Evolutionary conservation across 2,797 vertebrate species (phyloP).

Genomic region (Protosalanx chinensis): DNA sequence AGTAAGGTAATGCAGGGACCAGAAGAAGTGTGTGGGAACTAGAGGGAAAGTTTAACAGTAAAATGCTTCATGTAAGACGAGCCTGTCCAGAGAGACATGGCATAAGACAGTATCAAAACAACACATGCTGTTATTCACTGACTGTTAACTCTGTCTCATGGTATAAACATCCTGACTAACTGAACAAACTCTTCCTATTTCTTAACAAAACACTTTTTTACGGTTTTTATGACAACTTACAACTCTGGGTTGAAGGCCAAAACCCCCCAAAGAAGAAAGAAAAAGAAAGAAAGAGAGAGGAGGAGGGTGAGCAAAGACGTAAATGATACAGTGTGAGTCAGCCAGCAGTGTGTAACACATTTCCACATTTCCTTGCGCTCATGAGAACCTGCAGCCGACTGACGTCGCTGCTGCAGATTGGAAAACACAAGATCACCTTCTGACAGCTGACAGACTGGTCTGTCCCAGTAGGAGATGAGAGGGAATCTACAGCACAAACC

Average conservation of each 20-base stretch:
- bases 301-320: not conserved
- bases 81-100: not conserved
- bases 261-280: not conserved
- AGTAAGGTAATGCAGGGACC: not conserved
- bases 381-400: not conserved
- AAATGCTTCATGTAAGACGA: not conserved
- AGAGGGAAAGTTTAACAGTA: not conserved
- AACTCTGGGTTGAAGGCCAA: constrained; percentile 3
- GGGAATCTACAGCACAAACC: too few relatives aligned
- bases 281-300: not conserved
- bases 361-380: not conserved
- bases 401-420: not conserved
- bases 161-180: not conserved
- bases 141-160: not conserved
- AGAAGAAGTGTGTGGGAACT: not conserved
- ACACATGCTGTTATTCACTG: not conserved
- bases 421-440: not conserved
- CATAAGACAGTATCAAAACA: not conserved
- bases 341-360: not conserved
- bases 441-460: not conserved
- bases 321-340: not conserved
- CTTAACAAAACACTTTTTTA: not conserved
- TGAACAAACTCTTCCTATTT: not conserved
- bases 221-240: constrained; percentile 12
- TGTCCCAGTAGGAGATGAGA: too few relatives aligned